These are phyloP conservation scores for Drosophila greeni DNA, from an alignment of 2,888 invertebrate genomes.

Conservation along the genomic window DNA sequence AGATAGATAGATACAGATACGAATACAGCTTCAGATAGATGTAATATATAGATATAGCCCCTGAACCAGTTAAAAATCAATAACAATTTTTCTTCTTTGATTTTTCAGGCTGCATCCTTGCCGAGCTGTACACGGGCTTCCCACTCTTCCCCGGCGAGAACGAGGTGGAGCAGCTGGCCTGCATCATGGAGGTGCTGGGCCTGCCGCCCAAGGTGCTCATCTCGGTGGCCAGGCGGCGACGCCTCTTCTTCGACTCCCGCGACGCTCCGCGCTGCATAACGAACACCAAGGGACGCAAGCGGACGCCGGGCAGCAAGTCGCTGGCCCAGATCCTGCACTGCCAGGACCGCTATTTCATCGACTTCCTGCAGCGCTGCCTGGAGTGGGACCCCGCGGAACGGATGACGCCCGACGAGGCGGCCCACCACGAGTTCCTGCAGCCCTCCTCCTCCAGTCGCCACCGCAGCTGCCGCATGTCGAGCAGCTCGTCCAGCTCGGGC, in stretches of 20 bases:
- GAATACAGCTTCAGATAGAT: not conserved
- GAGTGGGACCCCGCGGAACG: slow-evolving; percentile 96
- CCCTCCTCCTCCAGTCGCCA: slow-evolving; percentile 80
- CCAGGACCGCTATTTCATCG: slow-evolving; percentile 92
- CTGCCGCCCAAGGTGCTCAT: slow-evolving; percentile 93
- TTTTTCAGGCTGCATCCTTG: slow-evolving; percentile 91
- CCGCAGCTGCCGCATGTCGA: slow-evolving; percentile 76
- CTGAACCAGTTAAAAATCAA: slow-evolving; percentile 44
- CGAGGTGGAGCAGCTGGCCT: slow-evolving; percentile 97
- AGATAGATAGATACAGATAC: slow-evolving; percentile 5
- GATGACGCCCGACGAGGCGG: slow-evolving; percentile 94
- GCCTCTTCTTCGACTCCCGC: slow-evolving; percentile 92
- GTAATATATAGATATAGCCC: not conserved
- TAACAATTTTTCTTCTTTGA: slow-evolving; percentile 39
- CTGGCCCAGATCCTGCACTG: slow-evolving; percentile 90
- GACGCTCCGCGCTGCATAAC: slow-evolving; percentile 94
- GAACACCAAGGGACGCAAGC: slow-evolving; percentile 95
- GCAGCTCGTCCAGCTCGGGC: slow-evolving; percentile 76
- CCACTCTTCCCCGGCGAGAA: slow-evolving; percentile 98
- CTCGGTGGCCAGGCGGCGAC: slow-evolving; percentile 89
- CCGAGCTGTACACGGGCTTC: slow-evolving; percentile 96
- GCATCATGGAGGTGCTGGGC: slow-evolving; percentile 97
- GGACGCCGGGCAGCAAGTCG: slow-evolving; percentile 91
- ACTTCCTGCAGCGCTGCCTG: slow-evolving; percentile 93
- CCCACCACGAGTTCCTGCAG: slow-evolving; percentile 91